Base-by-base conservation (phyloP, 2,888 invertebrate genomes). In the Drosophila colorata region DNA sequence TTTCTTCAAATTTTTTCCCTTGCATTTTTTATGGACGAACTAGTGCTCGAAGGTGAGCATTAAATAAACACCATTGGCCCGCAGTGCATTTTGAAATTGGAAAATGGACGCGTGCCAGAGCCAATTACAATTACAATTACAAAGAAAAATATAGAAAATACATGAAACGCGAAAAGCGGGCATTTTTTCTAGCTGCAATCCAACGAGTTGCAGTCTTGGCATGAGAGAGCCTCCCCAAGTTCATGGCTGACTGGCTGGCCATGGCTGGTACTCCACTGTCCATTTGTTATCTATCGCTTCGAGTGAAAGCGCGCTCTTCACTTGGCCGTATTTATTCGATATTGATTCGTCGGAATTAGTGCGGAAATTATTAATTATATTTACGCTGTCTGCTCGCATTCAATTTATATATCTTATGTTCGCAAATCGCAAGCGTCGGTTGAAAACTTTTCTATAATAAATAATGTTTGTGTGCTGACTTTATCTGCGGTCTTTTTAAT, bases 311-410 rank as follows among this genome's bases (percentile, higher is more conserved):
- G 46, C 66, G 74, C 76, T 74, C 78, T 73, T 64, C 53, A 23
- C 16, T 52, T 59, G 6, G 51, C 18, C 13, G 8, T 46, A 16
- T 68, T n/a, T n/a, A 47, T 33, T 55, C 47, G 31, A 18, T 74
- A 69, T 86, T 69, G 69, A 67, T 52, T 57, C 67, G 53, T 37
- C 87, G 80, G 72, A 86, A 83, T 82, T 88, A 80, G 88, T 86
- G 88, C 83, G 80, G 88, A 83, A 83, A 83, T 86, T 86, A 83
- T 88, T 88, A 83, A 83, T 88, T 86, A 77, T 74, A 58, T 69
- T 53, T 69, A 16, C 56, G 63, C 47, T 57, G 56, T 23, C 56
- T 60, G 68, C 61, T 40, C 43, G 16, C 41, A 31, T 59, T 64
- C 35, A 64, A 55, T 74, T 63, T 23, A 33, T 33, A 18, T 38